Base-by-base conservation (phyloP, 2,797 vertebrate genomes). In the Bradypodion pumilum region DNA sequence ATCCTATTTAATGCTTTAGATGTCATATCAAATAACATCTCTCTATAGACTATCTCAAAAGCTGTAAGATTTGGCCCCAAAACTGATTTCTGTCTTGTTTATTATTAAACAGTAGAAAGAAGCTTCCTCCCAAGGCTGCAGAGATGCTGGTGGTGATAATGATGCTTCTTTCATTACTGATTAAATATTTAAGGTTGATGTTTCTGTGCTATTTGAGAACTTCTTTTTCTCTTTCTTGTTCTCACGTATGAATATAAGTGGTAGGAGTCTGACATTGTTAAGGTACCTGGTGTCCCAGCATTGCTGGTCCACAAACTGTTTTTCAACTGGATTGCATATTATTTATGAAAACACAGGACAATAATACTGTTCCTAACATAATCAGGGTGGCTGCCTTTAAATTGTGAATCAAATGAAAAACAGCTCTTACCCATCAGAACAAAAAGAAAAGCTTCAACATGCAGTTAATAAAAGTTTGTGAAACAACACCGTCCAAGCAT, bases 1-100 rank as follows among this genome's bases (percentile, higher is more conserved):
- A 88, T 85, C 74, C 3, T 4, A 89, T 66, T 87, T 87, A 85
- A 83, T 29, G 79, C 63, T 89, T 80, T 29, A 84, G 80, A 49
- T 78, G 42, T 60, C 56, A 65, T n/a, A 63, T 84, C 32, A n/a
- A 62, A 69, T n/a, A 63, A n/a, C 25, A 49, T 62, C 56, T 78
- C 32, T 42, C 15, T n/a, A 23, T 32, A 62, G 73, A 72, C 25
- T 73, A 40, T 62, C 25, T 62, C 13, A 63, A 62, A 84, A 78
- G 2, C 32, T 59, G 49, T 19, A 37, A 63, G 25, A 27, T 73
- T 78, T 25, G 10, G 46, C 56, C 56, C 25, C 32, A 40, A 9
- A 60, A 32, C 29, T 49, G 32, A 44, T n/a, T 25, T 78, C 40
- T 84, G 75, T 27, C 32, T 72, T 72, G 56, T 32, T 72, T 72